A percentile compares a stretch with the other conserved stretches of the same genome.
These are phyloP conservation scores for Zaprionus taronus DNA, from an alignment of 1,140 invertebrate genomes.

Conservation along the genomic window DNA sequence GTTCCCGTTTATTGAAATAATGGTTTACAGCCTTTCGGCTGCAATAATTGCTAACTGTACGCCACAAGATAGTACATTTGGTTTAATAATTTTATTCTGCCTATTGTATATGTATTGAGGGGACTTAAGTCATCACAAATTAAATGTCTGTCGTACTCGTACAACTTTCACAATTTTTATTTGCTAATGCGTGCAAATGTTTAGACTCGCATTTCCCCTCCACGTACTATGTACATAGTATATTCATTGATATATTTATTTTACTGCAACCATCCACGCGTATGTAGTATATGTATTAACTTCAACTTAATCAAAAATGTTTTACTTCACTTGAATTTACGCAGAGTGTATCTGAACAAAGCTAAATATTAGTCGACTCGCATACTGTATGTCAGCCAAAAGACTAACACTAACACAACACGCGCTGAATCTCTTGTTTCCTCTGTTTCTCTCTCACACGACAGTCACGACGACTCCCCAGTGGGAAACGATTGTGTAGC, in stretches of 20 bases:
- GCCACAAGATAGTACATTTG: slow-evolving; percentile 75
- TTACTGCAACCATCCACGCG: slow-evolving; percentile 17
- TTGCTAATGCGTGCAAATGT: slow-evolving; percentile 1
- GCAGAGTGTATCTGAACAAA: slow-evolving; percentile 40
- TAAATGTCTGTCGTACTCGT: slow-evolving; percentile 2
- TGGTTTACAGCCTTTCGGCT: slow-evolving; percentile 56
- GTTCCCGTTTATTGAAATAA: slow-evolving; percentile 16
- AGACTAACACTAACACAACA: slow-evolving; percentile 18
- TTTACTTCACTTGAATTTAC: slow-evolving; percentile 29
- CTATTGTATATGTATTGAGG: slow-evolving; percentile 49
- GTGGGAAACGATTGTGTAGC: slow-evolving; percentile 5
- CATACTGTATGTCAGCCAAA: slow-evolving; percentile 34
- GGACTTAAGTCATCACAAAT: slow-evolving; percentile 29
- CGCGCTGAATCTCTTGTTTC: slow-evolving; percentile 27
- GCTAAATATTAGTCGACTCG: slow-evolving; percentile 30
- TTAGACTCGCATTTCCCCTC: slow-evolving; percentile 23
- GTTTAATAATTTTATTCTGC: slow-evolving; percentile 51
- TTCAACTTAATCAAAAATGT: slow-evolving; percentile 14
- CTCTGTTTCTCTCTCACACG: slow-evolving; percentile 25
- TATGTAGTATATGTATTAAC: slow-evolving; percentile 5
- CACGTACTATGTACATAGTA: slow-evolving; percentile 14
- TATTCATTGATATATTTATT: slow-evolving; percentile 18
- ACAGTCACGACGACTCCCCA: not conserved
- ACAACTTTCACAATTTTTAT: slow-evolving; percentile 44
- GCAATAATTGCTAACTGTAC: slow-evolving; percentile 67